Conservation (phyloP, 2,113 vertebrate species). For the Hemibagrus wyckioides region DNA sequence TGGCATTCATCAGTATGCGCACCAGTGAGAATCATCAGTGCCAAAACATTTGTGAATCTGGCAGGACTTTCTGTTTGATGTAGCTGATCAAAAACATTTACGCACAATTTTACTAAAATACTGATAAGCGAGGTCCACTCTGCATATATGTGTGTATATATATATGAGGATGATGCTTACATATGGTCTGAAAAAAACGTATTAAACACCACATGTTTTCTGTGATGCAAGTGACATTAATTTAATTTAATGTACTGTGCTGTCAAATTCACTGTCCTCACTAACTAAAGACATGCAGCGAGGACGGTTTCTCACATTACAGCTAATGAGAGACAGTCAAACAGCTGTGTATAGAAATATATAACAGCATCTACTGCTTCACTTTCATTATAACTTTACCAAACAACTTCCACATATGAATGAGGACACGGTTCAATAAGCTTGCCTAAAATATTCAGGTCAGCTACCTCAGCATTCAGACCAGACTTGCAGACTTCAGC, state of each 20-base stretch:
- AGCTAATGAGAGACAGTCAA: not conserved
- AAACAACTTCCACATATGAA: not conserved
- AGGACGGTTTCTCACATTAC: not conserved
- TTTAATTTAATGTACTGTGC: not conserved
- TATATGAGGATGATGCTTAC: not conserved
- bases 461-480: not conserved
- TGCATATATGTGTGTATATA: not conserved
- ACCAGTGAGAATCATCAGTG: not conserved
- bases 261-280: not conserved
- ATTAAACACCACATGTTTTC: not conserved
- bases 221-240: not conserved
- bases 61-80: not conserved
- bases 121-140: not conserved
- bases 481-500: conserved; percentile 10
- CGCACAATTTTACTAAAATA: not conserved
- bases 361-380: not conserved
- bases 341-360: not conserved
- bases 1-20: not conserved
- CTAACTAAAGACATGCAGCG: not conserved
- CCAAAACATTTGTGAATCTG: not conserved
- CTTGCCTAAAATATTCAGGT: not conserved
- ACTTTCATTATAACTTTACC: not conserved
- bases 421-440: not conserved
- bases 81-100: not conserved
- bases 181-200: not conserved